A percentile compares a stretch with the other conserved stretches of the same genome.
These are phyloP conservation scores for Dermochelys coriacea DNA, from an alignment of 2,797 vertebrate genomes.

Conservation along the genomic window DNA sequence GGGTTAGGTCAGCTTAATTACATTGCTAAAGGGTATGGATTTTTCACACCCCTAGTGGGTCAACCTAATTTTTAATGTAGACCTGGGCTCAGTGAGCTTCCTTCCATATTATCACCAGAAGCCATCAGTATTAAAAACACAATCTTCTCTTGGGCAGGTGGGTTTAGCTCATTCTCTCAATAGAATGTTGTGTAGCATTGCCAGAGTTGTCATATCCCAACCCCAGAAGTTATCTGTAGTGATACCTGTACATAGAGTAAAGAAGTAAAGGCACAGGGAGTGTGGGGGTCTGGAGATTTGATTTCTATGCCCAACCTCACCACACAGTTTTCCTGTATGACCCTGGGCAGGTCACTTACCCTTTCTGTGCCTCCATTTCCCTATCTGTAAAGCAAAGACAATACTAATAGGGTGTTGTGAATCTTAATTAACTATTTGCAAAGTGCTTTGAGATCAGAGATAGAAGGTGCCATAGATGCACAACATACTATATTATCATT, in stretches of 20 bases:
- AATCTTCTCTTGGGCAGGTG: neutral
- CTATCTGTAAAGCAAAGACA: neutral
- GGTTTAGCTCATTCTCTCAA: neutral
- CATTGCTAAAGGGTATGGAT: neutral
- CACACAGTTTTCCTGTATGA: neutral
- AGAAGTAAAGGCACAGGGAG: neutral
- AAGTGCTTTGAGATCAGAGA: neutral
- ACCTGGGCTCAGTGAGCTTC: neutral
- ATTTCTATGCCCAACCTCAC: neutral
- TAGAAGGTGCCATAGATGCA: rapidly evolving
- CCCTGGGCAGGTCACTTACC: neutral
- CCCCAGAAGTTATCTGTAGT: neutral
- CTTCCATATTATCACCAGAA: neutral
- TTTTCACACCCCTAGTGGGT: neutral
- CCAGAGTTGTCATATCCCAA: neutral
- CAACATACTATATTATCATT: neutral
- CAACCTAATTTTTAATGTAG: neutral
- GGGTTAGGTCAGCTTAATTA: no score
- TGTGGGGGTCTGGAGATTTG: neutral
- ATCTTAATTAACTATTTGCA: neutral
- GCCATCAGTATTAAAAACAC: neutral
- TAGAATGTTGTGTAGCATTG: neutral
- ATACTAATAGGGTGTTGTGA: neutral
- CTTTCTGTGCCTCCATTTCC: neutral
- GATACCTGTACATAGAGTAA: neutral